Evolutionary conservation across 2,113 vertebrate genomes (phyloP).

Genomic region (Aplodontia rufa): DNA sequence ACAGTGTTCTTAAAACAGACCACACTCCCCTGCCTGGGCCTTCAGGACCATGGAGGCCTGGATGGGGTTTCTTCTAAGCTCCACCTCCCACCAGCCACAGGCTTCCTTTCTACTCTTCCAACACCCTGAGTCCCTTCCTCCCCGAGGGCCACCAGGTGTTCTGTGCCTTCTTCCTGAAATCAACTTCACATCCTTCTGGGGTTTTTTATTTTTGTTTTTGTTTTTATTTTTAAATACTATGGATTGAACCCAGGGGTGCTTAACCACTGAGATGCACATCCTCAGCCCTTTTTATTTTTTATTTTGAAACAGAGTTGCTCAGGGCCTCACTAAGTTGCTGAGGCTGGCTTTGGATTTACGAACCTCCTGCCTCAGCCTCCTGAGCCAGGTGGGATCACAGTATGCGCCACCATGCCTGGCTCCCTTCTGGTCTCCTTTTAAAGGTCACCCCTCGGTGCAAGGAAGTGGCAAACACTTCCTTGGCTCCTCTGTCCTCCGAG

Average conservation of each 20-base stretch:
- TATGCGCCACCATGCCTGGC: no score
- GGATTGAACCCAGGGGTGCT: no score
- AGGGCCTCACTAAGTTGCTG: no score
- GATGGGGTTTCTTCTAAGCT: not conserved
- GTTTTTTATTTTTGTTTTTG: no score
- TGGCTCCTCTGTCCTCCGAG: not conserved
- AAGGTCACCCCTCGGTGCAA: not conserved
- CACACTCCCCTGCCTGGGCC: not conserved
- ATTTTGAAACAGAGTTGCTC: no score
- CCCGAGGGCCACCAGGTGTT: rapidly evolving
- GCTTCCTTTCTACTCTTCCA: not conserved
- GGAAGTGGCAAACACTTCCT: not conserved
- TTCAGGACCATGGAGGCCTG: not conserved
- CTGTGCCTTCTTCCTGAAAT: not conserved
- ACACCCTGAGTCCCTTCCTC: not conserved
- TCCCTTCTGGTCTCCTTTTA: not conserved
- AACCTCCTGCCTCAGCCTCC: no score
- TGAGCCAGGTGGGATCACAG: no score
- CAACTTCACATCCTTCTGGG: not conserved
- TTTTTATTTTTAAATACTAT: no score
- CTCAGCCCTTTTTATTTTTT: no score
- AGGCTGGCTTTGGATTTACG: no score
- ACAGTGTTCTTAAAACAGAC: not conserved
- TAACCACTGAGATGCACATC: no score
- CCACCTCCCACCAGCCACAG: not conserved